phyloP scores from a whole-genome alignment of 2,113 vertebrate species.

The Dipodomys spectabilis region DNA sequence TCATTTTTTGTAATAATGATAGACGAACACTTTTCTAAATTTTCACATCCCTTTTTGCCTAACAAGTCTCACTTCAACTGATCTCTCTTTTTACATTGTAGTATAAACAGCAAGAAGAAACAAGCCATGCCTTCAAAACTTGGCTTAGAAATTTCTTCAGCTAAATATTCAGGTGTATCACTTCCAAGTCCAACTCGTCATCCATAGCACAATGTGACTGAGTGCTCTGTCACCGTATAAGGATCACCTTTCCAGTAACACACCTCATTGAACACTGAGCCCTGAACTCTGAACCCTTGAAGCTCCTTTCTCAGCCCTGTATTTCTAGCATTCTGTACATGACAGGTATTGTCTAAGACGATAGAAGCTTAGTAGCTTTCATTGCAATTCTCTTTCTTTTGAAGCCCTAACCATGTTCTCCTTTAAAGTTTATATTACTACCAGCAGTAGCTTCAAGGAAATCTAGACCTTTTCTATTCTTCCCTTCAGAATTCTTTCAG shows the following conservation, averaged over 20 bases:
- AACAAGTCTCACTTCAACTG: not conserved
- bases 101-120: conserved; percentile 11
- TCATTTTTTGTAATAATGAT: not conserved
- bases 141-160: conserved; percentile 19
- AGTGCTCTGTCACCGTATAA: not conserved
- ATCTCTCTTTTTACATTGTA: conserved; percentile 5
- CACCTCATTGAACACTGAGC: not conserved
- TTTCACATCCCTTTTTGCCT: not conserved
- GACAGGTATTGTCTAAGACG: not conserved
- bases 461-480: not conserved
- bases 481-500: conserved; percentile 2
- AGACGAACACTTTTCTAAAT: conserved; percentile 1
- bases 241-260: not conserved
- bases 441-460: not conserved
- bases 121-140: not conserved
- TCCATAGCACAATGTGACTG: not conserved
- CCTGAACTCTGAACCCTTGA: not conserved
- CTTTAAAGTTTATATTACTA: conserved; percentile 41
- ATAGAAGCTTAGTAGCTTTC: not conserved
- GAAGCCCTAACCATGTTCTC: not conserved
- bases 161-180: not conserved
- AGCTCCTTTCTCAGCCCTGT: not conserved
- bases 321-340: conserved; percentile 25
- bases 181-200: not conserved
- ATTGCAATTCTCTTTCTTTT: not conserved